These are phyloP conservation scores for Cosmopolites sordidus DNA, from an alignment of 2,888 invertebrate species.

Conservation along the genomic window DNA sequence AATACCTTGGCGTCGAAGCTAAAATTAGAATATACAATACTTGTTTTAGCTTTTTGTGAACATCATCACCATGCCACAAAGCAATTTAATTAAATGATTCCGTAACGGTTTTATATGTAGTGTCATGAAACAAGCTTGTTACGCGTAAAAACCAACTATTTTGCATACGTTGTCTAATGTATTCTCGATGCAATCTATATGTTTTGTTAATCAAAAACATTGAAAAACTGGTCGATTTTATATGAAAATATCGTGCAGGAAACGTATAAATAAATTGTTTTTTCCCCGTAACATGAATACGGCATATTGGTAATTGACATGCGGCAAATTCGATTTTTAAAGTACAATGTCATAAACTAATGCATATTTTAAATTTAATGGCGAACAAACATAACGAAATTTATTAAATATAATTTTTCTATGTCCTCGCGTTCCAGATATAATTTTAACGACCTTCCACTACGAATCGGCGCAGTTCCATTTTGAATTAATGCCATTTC, in stretches of 20 bases:
- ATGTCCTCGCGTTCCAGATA: not conserved
- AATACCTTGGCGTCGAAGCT: too few relatives aligned
- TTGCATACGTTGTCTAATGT: too few relatives aligned
- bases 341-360: slow-evolving; percentile 8
- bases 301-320: slow-evolving; percentile 5
- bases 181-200: not conserved
- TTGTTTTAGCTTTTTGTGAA: too few relatives aligned
- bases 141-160: too few relatives aligned
- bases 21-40: too few relatives aligned
- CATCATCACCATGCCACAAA: too few relatives aligned
- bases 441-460: not conserved
- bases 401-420: not conserved
- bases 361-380: slow-evolving; percentile 18
- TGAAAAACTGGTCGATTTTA: slow-evolving; percentile 2
- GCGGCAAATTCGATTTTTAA: slow-evolving; percentile 4
- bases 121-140: too few relatives aligned
- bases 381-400: slow-evolving; percentile 11
- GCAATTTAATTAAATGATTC: too few relatives aligned
- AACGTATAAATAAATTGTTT: not conserved
- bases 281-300: not conserved
- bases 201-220: not conserved
- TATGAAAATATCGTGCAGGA: not conserved
- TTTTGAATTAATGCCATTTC: not conserved
- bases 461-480: not conserved
- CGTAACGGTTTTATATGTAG: too few relatives aligned